These are phyloP conservation scores for Typhlichthys eigenmanni DNA, from an alignment of 2,797 vertebrate species.

Conservation along the genomic window DNA sequence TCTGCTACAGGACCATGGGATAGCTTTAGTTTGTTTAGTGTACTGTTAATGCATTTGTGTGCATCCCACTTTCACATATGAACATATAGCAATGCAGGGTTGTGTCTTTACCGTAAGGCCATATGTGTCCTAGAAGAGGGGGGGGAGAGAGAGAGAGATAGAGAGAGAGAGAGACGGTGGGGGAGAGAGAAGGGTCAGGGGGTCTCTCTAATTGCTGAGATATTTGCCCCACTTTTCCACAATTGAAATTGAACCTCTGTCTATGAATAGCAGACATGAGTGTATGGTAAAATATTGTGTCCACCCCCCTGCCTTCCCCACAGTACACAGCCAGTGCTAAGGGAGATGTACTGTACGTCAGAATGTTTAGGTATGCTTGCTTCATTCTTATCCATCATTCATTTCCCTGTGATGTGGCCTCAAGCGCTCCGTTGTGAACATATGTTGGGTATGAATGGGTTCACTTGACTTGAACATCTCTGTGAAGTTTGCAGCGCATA, in stretches of 20 bases:
- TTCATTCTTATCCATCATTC: not conserved
- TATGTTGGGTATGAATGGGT: too few species aligned
- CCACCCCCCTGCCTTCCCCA: not conserved
- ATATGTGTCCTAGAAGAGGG: too few species aligned
- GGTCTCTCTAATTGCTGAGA: conserved; percentile 4
- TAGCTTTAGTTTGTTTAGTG: not conserved
- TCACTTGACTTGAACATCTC: too few species aligned
- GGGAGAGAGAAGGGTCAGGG: conserved; percentile 13
- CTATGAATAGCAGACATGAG: conserved; percentile 49
- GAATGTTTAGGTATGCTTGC: not conserved
- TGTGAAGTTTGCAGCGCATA: too few species aligned
- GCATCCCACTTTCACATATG: not conserved
- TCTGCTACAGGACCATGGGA: too few species aligned
- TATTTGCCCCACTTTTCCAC: conserved; percentile 33
- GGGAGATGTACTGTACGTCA: not conserved
- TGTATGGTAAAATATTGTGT: not conserved
- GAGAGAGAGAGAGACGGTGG: too few species aligned
- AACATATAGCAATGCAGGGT: conserved; percentile 2
- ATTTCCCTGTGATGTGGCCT: not conserved
- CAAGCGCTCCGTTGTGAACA: too few species aligned
- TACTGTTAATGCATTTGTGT: too few species aligned
- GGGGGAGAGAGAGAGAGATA: too few species aligned
- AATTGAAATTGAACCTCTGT: conserved; percentile 9
- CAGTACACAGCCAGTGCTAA: not conserved
- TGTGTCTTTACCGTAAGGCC: not conserved